Evolutionary conservation across 1,140 invertebrate species (phyloP), one percentile per base, ranked within the genome.

Genomic region (Philopotamus ludificatus): DNA sequence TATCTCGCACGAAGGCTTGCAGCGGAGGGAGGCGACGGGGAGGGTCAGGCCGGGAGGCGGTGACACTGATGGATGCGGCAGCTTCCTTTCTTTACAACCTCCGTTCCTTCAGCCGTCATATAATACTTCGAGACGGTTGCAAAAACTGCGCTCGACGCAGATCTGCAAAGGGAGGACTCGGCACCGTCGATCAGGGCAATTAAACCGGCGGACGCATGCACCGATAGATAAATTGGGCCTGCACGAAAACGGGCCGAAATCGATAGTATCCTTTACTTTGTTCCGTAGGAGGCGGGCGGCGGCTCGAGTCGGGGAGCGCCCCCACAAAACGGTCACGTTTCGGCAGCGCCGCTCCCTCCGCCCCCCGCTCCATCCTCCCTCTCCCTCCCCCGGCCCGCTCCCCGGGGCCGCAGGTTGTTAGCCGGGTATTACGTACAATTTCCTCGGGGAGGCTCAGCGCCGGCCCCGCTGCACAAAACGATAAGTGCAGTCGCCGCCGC

Each of bases 201-300:
- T 34, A 34, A 34, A 12, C n/a, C 4, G 28, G 4, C 28, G 4
- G 28, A 34, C 28, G 47, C 47, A 18, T 18, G 42, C 49, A 51
- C n/a, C 51, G 12, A 20, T 12, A 18, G 42, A 57, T 60, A 60
- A 60, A 60, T 60, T 58, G 47, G 16, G 51, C 23, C 44, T 4
- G 57, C 16, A 21, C 23, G 42, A 60, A 60, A 60, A 60, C 61
- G 68, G 65, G 57, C 57, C 65, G 61, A 67, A 70, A 70, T 70
- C 68, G 65, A 70, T 70, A 70, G 51, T 61, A 65, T 66, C 68
- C 65, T 70, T 70, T 67, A 70, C 68, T 70, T 70, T 70, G 68
- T 67, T 58, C 65, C 55, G 44, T 45, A 53, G 41, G 57, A 57
- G 54, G 54, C n/a, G 58, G 39, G 42, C 22, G 47, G 7, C 9